Base-by-base conservation (phyloP, 2,888 invertebrate genomes). In the Labia minor region DNA sequence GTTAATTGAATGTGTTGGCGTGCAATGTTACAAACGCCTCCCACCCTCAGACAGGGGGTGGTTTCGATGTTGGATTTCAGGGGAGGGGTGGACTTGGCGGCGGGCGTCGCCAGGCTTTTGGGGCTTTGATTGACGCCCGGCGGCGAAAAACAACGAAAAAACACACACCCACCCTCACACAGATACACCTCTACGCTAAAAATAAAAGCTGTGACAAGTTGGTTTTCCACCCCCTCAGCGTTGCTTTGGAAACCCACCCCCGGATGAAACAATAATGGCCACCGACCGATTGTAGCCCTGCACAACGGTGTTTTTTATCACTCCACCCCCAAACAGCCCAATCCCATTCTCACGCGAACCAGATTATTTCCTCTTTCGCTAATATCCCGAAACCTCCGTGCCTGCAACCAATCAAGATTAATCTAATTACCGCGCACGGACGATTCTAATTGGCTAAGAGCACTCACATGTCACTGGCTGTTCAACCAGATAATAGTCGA, bases 1-100 rank as follows among this genome's bases (percentile, higher is more conserved):
- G 49, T 49, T 49, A 49, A 49, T 49, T 49, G 49, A 49, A 49
- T 49, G 49, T 49, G 49, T 49, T 49, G 49, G 49, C 49, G 49
- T 49, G 49, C 49, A 49, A 49, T 49, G 49, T 49, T n/a, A 49
- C 49, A 49, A 49, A 49, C 49, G n/a, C 49, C 49, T 49, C 49
- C 49, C 49, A n/a, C 49, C 49, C 49, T 16, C 49, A 11, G n/a
- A n/a, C n/a, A 49, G 49, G 49, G 8, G n/a, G 49, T 4, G 49
- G 49, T 4, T 33, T 33, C 33, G 33, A 33, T 33, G 33, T 33
- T 33, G 4, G 49, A 14, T 49, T 49, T 49, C n/a, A 14, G n/a
- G 4, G 49, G 4, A 14, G 49, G 49, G 49, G 49, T 49, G 49
- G 49, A 49, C 4, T 14, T 4, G 49, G 8, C 8, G 49, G 49